These are phyloP conservation scores for Scolopax rusticola DNA, from an alignment of 2,797 vertebrate genomes.

Conservation along the genomic window DNA sequence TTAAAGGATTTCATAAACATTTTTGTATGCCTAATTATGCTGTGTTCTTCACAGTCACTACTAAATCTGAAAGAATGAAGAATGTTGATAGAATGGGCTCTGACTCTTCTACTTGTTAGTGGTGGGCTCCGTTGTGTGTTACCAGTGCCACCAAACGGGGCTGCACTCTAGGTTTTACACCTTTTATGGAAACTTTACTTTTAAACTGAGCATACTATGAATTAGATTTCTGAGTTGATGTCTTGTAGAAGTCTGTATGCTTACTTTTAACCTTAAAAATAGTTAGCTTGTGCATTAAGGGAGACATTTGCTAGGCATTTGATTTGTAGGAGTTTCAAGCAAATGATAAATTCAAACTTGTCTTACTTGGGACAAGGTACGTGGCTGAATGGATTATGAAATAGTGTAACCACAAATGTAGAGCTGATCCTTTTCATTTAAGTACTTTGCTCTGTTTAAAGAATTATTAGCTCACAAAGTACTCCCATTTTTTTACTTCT, in stretches of 20 bases:
- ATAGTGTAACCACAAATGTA: neutral
- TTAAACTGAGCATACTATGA: neutral
- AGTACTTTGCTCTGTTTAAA: constrained; percentile 41
- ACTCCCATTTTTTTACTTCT: neutral
- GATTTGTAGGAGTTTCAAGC: constrained; percentile 24
- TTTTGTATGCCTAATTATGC: constrained; percentile 56
- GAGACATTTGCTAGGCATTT: constrained; percentile 53
- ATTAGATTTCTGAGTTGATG: constrained; percentile 38
- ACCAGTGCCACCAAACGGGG: constrained; percentile 38
- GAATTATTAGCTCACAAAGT: constrained; percentile 34
- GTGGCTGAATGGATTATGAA: constrained; percentile 39
- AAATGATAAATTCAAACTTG: constrained; percentile 47
- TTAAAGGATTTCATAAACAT: constrained; percentile 60
- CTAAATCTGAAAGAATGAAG: constrained; percentile 46
- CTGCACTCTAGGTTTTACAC: neutral
- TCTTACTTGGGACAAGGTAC: neutral
- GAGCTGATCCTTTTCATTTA: constrained; percentile 31
- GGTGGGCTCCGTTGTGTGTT: constrained; percentile 24
- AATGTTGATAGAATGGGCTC: constrained; percentile 13
- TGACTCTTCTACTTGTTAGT: constrained; percentile 11
- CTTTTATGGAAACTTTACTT: constrained; percentile 47
- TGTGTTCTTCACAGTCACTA: constrained; percentile 50
- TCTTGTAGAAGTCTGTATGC: constrained; percentile 18
- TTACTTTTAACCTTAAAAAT: constrained; percentile 51
- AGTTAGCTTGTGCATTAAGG: constrained; percentile 11